Evolutionary conservation across 2,797 vertebrate genomes (phyloP).

Genomic region (Phoeniculus purpureus): DNA sequence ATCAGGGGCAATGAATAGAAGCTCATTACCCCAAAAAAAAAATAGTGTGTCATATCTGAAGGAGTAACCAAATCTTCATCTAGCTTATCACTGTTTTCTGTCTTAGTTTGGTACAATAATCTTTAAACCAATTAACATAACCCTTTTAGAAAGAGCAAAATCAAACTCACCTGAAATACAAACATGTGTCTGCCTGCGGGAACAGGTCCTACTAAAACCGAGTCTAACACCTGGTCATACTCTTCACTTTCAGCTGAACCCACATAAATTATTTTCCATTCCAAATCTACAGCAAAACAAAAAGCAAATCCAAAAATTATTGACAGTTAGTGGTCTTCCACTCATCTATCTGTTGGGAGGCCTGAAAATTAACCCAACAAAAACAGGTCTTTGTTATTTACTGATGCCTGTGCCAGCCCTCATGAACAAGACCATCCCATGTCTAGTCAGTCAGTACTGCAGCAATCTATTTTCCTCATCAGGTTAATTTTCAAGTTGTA

Average conservation of each 20-base stretch:
- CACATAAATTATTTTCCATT: conserved; percentile 85
- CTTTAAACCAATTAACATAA: not conserved
- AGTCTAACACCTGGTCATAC: conserved; percentile 83
- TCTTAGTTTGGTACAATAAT: not conserved
- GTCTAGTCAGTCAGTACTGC: not conserved
- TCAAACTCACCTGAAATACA: conserved; percentile 82
- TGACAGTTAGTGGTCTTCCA: not conserved
- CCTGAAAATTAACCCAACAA: not conserved
- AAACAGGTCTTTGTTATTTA: not conserved
- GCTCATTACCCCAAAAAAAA: not conserved
- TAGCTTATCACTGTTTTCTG: not conserved
- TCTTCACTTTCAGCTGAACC: conserved; percentile 84
- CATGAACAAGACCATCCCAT: not conserved
- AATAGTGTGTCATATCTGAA: not conserved
- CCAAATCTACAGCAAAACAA: conserved; percentile 76
- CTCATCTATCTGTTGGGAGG: not conserved
- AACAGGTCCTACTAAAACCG: conserved; percentile 83
- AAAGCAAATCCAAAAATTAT: not conserved
- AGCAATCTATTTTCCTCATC: not conserved
- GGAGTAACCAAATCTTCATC: not conserved
- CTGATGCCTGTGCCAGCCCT: not conserved
- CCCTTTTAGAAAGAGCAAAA: not conserved
- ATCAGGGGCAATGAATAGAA: not conserved
- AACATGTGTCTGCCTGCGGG: conserved; percentile 84
- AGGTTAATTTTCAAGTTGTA: not conserved